phyloP scores from a whole-genome alignment of 2,888 invertebrate genomes.

The Folsomia candida region DNA sequence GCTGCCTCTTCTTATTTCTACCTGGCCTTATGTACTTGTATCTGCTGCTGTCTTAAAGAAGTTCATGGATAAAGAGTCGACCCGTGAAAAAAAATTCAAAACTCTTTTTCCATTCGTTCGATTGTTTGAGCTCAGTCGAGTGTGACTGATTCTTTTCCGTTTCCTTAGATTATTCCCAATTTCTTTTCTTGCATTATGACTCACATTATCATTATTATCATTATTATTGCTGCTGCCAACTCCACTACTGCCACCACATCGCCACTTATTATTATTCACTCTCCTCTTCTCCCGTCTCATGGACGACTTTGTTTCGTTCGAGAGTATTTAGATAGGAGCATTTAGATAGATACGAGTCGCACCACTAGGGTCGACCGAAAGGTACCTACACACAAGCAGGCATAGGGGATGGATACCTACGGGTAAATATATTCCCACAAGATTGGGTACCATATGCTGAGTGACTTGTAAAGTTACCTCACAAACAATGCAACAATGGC shows the following conservation, averaged over 20 bases:
- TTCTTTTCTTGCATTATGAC: conserved; percentile 19
- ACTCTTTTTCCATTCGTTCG: conserved; percentile 43
- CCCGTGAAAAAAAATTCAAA: conserved; percentile 15
- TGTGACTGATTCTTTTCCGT: conserved; percentile 52
- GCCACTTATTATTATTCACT: conserved; percentile 1
- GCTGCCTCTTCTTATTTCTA: neutral
- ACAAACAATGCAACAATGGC: neutral
- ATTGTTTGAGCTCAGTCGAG: conserved; percentile 51
- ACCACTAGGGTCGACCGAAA: too few species aligned
- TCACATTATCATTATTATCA: conserved; percentile 8
- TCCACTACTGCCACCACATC: neutral
- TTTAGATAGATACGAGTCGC: neutral
- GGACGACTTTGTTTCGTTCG: conserved; percentile 1
- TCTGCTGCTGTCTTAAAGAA: neutral
- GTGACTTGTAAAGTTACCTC: neutral
- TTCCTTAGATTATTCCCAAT: conserved; percentile 50
- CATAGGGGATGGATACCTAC: neutral
- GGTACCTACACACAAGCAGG: too few species aligned
- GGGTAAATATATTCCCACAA: too few species aligned
- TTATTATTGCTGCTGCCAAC: neutral
- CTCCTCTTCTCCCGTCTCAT: too few species aligned
- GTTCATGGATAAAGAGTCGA: conserved; percentile 6
- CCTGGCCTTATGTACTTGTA: neutral
- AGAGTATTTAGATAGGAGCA: neutral
- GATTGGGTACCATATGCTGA: neutral